Conservation (phyloP, 2,113 vertebrate genomes). For the Phasianus colchicus region DNA sequence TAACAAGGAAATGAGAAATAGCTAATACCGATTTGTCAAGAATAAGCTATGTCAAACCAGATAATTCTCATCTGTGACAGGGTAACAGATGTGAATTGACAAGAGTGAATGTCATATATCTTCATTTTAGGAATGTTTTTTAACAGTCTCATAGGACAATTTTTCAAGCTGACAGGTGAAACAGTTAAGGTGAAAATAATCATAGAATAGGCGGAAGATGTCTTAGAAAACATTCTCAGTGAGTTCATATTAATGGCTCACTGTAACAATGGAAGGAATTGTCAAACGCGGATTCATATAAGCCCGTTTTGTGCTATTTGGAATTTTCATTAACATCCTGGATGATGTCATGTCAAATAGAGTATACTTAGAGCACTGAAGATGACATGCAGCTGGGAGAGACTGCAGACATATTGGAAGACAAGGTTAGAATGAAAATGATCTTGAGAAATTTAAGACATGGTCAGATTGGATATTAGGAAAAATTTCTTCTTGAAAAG, state of each 20-base stretch:
- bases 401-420: background rate
- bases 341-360: background rate
- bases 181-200: background rate
- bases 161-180: background rate
- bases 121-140: background rate
- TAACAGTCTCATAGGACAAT: background rate
- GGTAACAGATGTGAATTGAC: background rate
- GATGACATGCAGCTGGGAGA: background rate
- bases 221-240: background rate
- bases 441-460: background rate
- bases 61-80: background rate
- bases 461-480: background rate
- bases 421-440: background rate
- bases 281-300: rapidly evolving
- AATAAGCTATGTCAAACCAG: background rate
- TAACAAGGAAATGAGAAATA: background rate
- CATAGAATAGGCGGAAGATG: background rate
- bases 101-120: background rate
- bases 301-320: background rate
- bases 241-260: background rate
- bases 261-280: background rate
- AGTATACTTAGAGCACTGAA: background rate
- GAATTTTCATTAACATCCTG: background rate
- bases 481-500: no score
- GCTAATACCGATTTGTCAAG: background rate